Evolutionary conservation across 2,113 vertebrate genomes (phyloP), one percentile per base, ranked within the genome.

Genomic region (Malurus elegans): DNA sequence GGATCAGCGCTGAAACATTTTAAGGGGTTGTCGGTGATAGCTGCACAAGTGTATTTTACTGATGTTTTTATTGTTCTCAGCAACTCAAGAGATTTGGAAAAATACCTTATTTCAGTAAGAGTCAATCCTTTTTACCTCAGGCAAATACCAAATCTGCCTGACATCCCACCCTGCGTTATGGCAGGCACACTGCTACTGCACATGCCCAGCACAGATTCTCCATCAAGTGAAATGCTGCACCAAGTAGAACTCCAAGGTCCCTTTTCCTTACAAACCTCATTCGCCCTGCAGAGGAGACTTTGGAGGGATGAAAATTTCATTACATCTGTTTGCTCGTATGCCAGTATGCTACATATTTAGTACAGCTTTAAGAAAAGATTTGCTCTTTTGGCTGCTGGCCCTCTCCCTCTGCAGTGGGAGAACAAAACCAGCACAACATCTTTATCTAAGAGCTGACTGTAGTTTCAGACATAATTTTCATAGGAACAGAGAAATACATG

Each of bases 381-480:
- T 93, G 86, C 82, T 90, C 90, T 93, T 94, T 93, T 88, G 38
- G 79, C 93, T 92, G 90, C 56, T 90, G 67, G 32, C 88, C 91
- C 53, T 64, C 36, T 92, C 56, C 56, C 51, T 83, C 79, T 94
- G 86, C 73, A 92, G 79, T 83, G 36, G 60, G 57, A 92, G 61
- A 88, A 50, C 60, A 86, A 95, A 95, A 93, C 60, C 40, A 88
- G 80, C 51, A 79, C 31, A 90, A 53, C 34, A 86, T 54, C 4
- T 3, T 87, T 76, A 74, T 73, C 60, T 60, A 80, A 93, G 62
- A 85, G 88, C 60, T 65, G 79, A 60, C 44, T 78, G 57, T 76
- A 78, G 53, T 80, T 78, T 92, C 53, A 78, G 60, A 86, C 38
- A 64, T 42, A 70, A 76, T 92, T 91, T 86, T 89, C 17, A 40